These are phyloP conservation scores for Endomychus coccineus DNA, from an alignment of 2,888 invertebrate species.

Conservation along the genomic window DNA sequence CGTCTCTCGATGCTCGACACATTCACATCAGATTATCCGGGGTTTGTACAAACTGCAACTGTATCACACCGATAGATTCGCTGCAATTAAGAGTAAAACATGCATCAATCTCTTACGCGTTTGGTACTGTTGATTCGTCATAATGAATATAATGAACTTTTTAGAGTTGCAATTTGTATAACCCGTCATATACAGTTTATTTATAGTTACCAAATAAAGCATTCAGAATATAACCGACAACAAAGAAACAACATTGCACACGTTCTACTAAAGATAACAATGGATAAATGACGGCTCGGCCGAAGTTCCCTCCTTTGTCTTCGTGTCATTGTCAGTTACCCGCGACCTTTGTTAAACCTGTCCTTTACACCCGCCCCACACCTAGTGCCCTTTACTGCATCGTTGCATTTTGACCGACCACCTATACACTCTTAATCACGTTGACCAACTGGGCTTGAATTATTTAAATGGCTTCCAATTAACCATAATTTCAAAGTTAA, in stretches of 20 bases:
- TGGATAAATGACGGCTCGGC: constrained; percentile 42
- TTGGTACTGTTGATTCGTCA: too few species aligned
- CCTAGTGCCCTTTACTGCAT: constrained; percentile 38
- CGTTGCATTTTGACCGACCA: constrained; percentile 45
- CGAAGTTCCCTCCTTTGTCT: constrained; percentile 64
- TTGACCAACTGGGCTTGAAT: constrained; percentile 12
- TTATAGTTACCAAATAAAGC: too few species aligned
- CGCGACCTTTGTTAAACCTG: constrained; percentile 42
- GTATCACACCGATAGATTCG: too few species aligned
- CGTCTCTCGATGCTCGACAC: too few species aligned
- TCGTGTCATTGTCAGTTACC: constrained; percentile 64
- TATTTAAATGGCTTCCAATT: constrained; percentile 6
- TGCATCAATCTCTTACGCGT: too few species aligned
- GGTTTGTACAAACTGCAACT: too few species aligned
- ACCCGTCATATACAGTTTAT: too few species aligned
- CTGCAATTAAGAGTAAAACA: too few species aligned
- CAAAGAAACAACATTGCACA: constrained; percentile 27
- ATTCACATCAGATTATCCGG: too few species aligned
- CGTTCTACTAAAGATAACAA: background rate
- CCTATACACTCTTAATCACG: constrained; percentile 36
- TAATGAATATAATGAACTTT: too few species aligned
- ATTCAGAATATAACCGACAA: constrained; percentile 2
- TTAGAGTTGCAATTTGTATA: too few species aligned
- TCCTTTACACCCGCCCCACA: constrained; percentile 31
- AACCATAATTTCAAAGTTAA: too few species aligned